Percentiles rank a stretch among this genome's conserved stretches.
phyloP scores from a whole-genome alignment of 2,888 invertebrate species.

The Lottia scabra region DNA sequence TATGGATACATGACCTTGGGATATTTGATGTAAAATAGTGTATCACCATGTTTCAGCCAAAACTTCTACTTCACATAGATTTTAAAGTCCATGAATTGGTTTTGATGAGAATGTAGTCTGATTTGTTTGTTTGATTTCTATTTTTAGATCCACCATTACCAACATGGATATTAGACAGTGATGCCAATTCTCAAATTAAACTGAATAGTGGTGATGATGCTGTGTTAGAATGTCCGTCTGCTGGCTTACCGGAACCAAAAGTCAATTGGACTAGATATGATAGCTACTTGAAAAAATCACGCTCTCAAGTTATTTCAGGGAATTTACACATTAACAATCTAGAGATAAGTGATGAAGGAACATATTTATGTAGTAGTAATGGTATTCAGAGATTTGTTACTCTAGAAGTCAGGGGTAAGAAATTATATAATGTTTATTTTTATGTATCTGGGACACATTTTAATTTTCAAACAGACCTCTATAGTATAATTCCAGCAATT shows the following conservation, averaged over 20 bases:
- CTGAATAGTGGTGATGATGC: slow-evolving; percentile 20
- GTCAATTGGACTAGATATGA: slow-evolving; percentile 25
- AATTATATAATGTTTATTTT: too few relatives aligned
- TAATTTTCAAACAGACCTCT: too few relatives aligned
- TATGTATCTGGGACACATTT: too few relatives aligned
- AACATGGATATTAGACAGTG: not conserved
- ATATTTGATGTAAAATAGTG: too few relatives aligned
- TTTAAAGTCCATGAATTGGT: too few relatives aligned
- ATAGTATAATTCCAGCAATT: too few relatives aligned
- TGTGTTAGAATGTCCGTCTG: slow-evolving; percentile 27
- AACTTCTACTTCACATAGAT: too few relatives aligned
- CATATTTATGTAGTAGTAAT: slow-evolving; percentile 55
- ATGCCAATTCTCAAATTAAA: slow-evolving; percentile 2
- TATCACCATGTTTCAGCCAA: too few relatives aligned
- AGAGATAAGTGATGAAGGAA: slow-evolving; percentile 55
- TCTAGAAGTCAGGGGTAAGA: slow-evolving; percentile 9
- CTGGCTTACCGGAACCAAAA: slow-evolving; percentile 11
- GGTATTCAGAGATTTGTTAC: slow-evolving; percentile 7
- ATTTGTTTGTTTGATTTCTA: too few relatives aligned
- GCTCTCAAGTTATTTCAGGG: slow-evolving; percentile 19
- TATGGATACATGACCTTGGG: too few relatives aligned
- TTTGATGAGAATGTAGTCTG: too few relatives aligned
- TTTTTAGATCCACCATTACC: too few relatives aligned
- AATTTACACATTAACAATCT: slow-evolving; percentile 56
- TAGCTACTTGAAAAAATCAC: slow-evolving; percentile 10